These are phyloP conservation scores for Malurus cyaneus DNA, from an alignment of 2,113 vertebrate genomes.

Conservation along the genomic window DNA sequence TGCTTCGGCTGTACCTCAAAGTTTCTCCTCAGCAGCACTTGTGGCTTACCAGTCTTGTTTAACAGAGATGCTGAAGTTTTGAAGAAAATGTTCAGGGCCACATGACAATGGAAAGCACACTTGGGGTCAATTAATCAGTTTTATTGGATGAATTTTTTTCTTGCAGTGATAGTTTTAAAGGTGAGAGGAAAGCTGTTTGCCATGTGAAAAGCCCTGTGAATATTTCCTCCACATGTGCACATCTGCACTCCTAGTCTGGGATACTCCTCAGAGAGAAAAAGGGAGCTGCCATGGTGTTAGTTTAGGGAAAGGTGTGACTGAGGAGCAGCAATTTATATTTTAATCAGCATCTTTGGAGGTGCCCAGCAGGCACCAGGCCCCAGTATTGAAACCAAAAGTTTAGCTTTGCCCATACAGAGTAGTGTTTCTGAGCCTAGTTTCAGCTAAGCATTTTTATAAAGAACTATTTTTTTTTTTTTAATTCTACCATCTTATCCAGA, in stretches of 20 bases:
- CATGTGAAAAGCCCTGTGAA: background rate
- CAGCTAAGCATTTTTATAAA: background rate
- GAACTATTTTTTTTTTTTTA: background rate
- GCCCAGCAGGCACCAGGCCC: background rate
- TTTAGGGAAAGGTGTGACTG: background rate
- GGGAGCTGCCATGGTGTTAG: background rate
- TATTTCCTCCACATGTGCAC: background rate
- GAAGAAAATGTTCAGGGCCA: background rate
- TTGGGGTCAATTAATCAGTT: background rate
- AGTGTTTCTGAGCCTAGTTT: background rate
- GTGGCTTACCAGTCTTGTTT: background rate
- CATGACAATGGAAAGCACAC: background rate
- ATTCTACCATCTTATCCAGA: background rate
- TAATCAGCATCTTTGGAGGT: background rate
- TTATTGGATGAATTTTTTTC: background rate
- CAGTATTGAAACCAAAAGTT: background rate
- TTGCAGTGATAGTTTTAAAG: background rate
- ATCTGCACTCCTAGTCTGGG: background rate
- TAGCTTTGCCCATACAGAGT: background rate
- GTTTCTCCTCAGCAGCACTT: background rate
- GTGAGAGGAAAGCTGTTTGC: background rate
- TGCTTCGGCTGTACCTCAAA: background rate
- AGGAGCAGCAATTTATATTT: background rate
- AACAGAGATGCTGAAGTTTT: background rate
- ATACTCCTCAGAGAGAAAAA: background rate